Evolutionary conservation across 2,797 vertebrate genomes (phyloP), one percentile per base, ranked within the genome.

Genomic region (Trachops cirrhosus): DNA sequence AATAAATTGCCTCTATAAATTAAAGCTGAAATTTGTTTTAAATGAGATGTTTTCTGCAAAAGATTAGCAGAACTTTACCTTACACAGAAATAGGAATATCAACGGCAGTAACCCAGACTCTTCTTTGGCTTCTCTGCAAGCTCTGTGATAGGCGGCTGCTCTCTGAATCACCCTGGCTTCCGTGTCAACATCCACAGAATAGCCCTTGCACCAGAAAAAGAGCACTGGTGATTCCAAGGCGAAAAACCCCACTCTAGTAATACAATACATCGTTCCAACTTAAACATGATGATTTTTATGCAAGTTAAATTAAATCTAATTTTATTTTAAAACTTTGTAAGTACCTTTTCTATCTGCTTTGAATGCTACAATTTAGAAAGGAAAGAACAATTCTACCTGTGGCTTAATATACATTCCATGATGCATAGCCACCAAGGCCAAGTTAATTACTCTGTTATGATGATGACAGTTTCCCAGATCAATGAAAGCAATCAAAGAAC

Each of bases 11-110:
- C 85, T 77, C 48, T 79, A 24, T 97, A 90, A 92, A 93, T 32
- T 78, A 24, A 19, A 94, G 24, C 29, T 84, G 70, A 71, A 86
- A 89, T 16, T 70, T 89, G 92, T 21, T 93, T 50, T 80, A 89
- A 94, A 88, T 71, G 88, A 62, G 93, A 87, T 90, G 7, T 57
- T 93, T 95, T 92, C 82, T 89, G 19, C 59, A 93, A 68, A 14
- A 88, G 57, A 80, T 41, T 70, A 67, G 10, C 50, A 15, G 87
- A 92, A 94, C 85, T 98, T 97, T 98, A 98, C 99, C 98, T 99
- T 99, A 98, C 98, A 98, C 77, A 98, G 98, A 97, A 99, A 99
- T 46, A 99, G 96, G 41, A 98, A 98, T 74, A 99, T 94, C 37
- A 99, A 90, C 11, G 98, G 98, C 44, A 99, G 96, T 41, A 98